A percentile compares a stretch with the other conserved stretches of the same genome.
phyloP scores from a whole-genome alignment of 2,113 vertebrate genomes.

The Xenus cinereus region DNA sequence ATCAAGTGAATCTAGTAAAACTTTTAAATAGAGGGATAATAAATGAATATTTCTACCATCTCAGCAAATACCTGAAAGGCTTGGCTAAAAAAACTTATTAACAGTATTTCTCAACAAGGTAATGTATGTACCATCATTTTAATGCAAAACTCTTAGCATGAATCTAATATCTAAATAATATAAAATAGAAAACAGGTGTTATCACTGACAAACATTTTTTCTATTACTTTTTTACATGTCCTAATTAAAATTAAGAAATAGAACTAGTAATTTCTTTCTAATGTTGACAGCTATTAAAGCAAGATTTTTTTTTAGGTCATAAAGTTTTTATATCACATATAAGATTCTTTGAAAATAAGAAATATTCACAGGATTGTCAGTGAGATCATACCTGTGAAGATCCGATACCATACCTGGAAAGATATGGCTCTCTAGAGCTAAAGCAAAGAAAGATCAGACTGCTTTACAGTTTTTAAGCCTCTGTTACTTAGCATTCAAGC shows the following conservation, averaged over 20 bases:
- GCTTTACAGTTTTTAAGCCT: not conserved
- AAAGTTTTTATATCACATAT: not conserved
- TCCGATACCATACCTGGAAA: not conserved
- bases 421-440: not conserved
- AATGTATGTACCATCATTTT: not conserved
- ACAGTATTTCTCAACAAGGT: not conserved
- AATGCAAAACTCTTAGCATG: not conserved
- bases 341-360: not conserved
- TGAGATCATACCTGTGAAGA: not conserved
- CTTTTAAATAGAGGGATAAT: not conserved
- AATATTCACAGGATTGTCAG: not conserved
- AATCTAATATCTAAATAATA: not conserved
- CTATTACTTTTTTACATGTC: not conserved
- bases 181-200: not conserved
- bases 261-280: not conserved
- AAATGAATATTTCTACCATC: not conserved
- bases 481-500: not conserved
- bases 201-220: not conserved
- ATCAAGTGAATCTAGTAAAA: not conserved
- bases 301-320: not conserved
- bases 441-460: not conserved
- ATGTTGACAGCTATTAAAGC: not conserved
- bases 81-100: not conserved
- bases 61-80: not conserved
- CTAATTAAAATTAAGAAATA: not conserved